phyloP scores from a whole-genome alignment of 2,888 invertebrate genomes.

The Polydesmus complanatus region DNA sequence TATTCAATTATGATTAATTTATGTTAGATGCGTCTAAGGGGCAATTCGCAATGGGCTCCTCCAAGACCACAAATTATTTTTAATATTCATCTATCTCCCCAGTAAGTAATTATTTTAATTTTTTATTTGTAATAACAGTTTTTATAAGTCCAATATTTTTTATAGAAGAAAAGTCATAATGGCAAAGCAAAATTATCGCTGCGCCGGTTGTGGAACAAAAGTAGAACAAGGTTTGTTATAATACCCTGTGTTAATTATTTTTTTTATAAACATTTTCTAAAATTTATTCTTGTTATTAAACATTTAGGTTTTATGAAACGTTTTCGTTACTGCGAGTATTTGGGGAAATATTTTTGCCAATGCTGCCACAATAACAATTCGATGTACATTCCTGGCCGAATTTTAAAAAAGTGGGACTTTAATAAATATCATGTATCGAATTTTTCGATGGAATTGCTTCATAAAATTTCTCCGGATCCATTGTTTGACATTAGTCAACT shows the following conservation, averaged over 20 bases:
- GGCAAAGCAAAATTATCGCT: conserved; percentile 58
- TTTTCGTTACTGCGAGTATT: conserved; percentile 67
- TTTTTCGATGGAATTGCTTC: conserved; percentile 59
- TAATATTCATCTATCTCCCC: conserved; percentile 52
- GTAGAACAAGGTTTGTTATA: conserved; percentile 41
- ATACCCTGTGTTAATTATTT: neutral
- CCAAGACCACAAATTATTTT: conserved; percentile 70
- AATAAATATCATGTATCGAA: conserved; percentile 64
- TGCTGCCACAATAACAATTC: conserved; percentile 68
- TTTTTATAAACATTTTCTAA: neutral
- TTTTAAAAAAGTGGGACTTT: conserved; percentile 39
- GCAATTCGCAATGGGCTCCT: conserved; percentile 70
- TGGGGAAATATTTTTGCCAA: conserved; percentile 72
- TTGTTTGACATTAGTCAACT: conserved; percentile 58
- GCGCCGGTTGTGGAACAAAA: conserved; percentile 72
- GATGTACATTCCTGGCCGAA: conserved; percentile 45
- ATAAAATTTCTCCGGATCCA: conserved; percentile 61
- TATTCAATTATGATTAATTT: conserved; percentile 8
- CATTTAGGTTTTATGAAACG: conserved; percentile 48
- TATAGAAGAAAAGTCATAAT: conserved; percentile 47
- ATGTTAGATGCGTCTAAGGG: conserved; percentile 44
- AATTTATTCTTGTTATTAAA: conserved; percentile 7
- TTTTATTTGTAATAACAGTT: neutral
- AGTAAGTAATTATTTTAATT: conserved; percentile 40
- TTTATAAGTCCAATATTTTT: neutral